A percentile compares a stretch with the other conserved stretches of the same genome.
These are phyloP conservation scores for Sarcophilus harrisii DNA, from an alignment of 2,797 vertebrate genomes.

Conservation along the genomic window DNA sequence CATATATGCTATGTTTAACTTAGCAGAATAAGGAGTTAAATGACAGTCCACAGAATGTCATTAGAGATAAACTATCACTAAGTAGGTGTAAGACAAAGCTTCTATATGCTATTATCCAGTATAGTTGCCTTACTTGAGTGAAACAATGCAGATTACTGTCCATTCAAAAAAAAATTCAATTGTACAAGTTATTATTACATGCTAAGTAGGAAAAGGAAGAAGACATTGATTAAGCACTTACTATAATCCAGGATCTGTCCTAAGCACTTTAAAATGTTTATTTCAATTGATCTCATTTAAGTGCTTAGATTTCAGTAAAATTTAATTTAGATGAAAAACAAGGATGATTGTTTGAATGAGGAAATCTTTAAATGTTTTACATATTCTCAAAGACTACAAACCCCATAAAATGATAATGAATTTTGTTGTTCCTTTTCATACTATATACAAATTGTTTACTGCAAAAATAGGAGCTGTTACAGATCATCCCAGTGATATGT, in stretches of 20 bases:
- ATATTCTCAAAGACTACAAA: neutral
- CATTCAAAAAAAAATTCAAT: neutral
- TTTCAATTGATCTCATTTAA: neutral
- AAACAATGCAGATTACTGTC: neutral
- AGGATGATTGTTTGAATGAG: neutral
- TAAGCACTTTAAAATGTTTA: neutral
- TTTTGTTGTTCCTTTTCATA: neutral
- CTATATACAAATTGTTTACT: neutral
- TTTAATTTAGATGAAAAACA: neutral
- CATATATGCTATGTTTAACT: neutral
- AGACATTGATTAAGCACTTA: neutral
- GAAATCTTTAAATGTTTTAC: neutral
- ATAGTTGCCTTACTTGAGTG: neutral
- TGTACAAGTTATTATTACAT: neutral
- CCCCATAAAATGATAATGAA: neutral
- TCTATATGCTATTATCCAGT: neutral
- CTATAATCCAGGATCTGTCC: neutral
- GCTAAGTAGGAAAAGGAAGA: neutral
- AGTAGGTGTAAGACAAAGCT: neutral
- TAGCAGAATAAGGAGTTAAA: neutral
- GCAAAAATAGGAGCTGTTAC: neutral
- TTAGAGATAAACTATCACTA: neutral
- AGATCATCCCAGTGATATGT: neutral
- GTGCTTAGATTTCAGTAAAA: neutral
- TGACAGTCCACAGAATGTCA: neutral